A percentile compares a stretch with the other conserved stretches of the same genome.
Evolutionary conservation across 2,113 vertebrate genomes (phyloP).

Genomic region (Phyllopteryx taeniolatus): DNA sequence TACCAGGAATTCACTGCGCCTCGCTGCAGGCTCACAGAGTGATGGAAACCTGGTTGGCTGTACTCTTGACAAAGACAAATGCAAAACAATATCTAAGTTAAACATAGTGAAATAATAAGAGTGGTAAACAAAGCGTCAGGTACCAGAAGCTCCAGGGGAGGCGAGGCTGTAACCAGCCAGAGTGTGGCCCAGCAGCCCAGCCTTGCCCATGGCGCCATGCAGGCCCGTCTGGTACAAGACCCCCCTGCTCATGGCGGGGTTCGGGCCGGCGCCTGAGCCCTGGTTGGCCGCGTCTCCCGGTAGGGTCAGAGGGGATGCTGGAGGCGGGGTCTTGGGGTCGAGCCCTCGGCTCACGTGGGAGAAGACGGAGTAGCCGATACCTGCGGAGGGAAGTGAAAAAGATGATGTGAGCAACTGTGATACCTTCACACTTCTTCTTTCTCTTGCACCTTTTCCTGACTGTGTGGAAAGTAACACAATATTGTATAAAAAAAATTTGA

Average conservation of each 20-base stretch:
- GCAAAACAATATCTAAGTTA: background rate
- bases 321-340: conserved; percentile 75
- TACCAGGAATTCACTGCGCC: conserved; percentile 77
- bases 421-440: conserved; percentile 21
- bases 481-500: background rate
- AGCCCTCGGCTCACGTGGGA: conserved; percentile 73
- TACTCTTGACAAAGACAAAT: conserved; percentile 71
- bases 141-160: conserved; percentile 72
- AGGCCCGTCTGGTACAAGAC: conserved; percentile 75
- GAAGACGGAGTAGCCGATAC: conserved; percentile 81
- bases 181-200: conserved; percentile 67
- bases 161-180: conserved; percentile 75
- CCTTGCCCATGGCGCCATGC: conserved; percentile 75
- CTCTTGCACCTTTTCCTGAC: background rate
- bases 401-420: conserved; percentile 50
- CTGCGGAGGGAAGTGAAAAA: conserved; percentile 74
- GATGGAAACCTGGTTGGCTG: conserved; percentile 70
- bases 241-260: conserved; percentile 67
- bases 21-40: conserved; percentile 72
- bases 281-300: conserved; percentile 61
- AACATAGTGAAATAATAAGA: background rate
- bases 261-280: background rate
- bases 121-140: background rate
- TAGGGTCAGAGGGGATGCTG: conserved; percentile 65
- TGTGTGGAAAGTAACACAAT: background rate